phyloP scores from a whole-genome alignment of 2,113 vertebrate genomes.

The Motacilla tschutschensis region DNA sequence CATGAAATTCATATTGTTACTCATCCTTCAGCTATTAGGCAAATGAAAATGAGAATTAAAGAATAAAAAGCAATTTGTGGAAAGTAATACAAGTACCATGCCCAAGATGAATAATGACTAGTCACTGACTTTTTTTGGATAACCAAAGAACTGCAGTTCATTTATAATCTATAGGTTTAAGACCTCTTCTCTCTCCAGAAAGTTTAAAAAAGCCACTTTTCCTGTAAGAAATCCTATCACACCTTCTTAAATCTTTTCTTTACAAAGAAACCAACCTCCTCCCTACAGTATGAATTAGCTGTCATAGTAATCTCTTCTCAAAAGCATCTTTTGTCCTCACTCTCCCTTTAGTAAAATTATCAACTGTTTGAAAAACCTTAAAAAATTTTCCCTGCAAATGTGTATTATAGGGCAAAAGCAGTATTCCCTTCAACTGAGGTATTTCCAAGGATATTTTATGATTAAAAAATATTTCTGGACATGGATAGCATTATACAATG shows the following conservation, averaged over 20 bases:
- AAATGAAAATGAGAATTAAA: slow-evolving; percentile 3
- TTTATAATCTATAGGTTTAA: background rate
- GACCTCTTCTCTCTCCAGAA: background rate
- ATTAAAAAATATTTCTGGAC: background rate
- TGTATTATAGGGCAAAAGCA: background rate
- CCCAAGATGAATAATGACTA: background rate
- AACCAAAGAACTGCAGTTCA: background rate
- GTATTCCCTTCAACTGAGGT: background rate
- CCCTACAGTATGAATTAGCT: background rate
- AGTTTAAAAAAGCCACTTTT: background rate
- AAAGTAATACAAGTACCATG: background rate
- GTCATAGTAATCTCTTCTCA: background rate
- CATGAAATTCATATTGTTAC: background rate
- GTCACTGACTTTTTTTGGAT: background rate
- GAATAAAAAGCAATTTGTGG: background rate
- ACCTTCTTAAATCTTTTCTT: background rate
- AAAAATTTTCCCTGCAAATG: background rate
- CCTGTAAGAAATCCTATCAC: background rate
- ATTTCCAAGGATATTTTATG: background rate
- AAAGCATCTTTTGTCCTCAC: background rate
- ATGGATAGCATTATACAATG: background rate
- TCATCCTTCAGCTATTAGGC: background rate
- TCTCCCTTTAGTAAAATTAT: background rate
- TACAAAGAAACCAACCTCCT: background rate
- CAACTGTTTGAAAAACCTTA: background rate